Conservation (phyloP, 2,797 vertebrate genomes). For the Danio kyathit region DNA sequence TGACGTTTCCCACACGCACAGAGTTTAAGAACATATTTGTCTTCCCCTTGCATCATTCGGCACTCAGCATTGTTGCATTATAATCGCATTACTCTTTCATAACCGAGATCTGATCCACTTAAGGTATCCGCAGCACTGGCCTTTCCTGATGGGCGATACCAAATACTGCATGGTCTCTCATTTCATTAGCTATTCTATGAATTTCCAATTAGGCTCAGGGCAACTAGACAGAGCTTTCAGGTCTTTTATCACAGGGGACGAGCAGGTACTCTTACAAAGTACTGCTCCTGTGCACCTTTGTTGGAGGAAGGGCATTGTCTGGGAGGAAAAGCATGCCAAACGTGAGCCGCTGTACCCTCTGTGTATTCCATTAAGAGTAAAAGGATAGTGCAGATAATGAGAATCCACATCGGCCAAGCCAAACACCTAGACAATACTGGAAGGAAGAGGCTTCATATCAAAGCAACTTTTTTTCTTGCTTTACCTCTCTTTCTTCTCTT, state of each 20-base stretch:
- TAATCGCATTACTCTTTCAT: constrained; percentile 68
- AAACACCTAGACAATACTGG: constrained; percentile 61
- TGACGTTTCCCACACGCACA: constrained; percentile 64
- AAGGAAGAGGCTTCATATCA: constrained; percentile 54
- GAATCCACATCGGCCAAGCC: constrained; percentile 31
- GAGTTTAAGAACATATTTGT: constrained; percentile 57
- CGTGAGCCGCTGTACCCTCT: constrained; percentile 29
- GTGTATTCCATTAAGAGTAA: constrained; percentile 59
- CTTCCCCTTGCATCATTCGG: constrained; percentile 53
- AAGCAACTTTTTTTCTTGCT: constrained; percentile 47
- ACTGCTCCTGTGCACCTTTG: constrained; percentile 49
- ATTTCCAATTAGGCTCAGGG: constrained; percentile 65
- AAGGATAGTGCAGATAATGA: constrained; percentile 62
- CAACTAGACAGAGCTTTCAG: constrained; percentile 53
- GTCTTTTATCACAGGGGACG: constrained; percentile 51
- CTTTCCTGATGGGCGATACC: constrained; percentile 56
- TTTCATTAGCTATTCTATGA: constrained; percentile 67
- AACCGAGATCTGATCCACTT: constrained; percentile 66
- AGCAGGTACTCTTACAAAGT: constrained; percentile 46
- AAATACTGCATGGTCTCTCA: constrained; percentile 53
- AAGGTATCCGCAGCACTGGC: constrained; percentile 54
- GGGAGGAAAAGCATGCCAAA: constrained; percentile 47
- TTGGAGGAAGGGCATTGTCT: constrained; percentile 46
- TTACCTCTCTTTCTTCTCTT: constrained; percentile 51
- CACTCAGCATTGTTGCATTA: constrained; percentile 60